Evolutionary conservation across 2,888 invertebrate genomes (phyloP).

Genomic region (Netelia melanura): DNA sequence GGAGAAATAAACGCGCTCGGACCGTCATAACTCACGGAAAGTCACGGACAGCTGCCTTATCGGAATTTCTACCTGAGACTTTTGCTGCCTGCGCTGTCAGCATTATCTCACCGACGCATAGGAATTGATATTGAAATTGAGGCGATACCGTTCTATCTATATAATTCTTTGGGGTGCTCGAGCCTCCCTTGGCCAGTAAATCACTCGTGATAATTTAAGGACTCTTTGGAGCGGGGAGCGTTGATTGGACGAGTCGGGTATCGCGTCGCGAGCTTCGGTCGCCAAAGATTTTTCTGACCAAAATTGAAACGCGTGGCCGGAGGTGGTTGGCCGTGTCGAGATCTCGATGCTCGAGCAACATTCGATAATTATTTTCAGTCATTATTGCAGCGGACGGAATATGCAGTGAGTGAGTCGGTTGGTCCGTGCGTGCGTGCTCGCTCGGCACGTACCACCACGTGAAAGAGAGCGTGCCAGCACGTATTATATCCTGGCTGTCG

Average conservation of each 20-base stretch:
- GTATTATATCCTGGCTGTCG: constrained; percentile 51
- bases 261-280: not conserved
- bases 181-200: not conserved
- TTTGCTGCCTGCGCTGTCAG: not conserved
- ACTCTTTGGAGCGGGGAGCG: not conserved
- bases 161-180: not conserved
- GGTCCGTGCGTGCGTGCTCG: constrained; percentile 19
- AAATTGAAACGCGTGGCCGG: constrained; percentile 1
- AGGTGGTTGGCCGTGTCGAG: not conserved
- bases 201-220: constrained; percentile 3
- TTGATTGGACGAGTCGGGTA: constrained; percentile 15
- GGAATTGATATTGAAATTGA: not conserved
- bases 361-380: constrained; percentile 42
- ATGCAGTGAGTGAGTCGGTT: constrained; percentile 42
- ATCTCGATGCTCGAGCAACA: not conserved
- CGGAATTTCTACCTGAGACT: not conserved
- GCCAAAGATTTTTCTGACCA: not conserved
- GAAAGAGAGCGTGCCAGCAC: constrained; percentile 62
- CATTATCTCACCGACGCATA: not conserved
- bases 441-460: constrained; percentile 23
- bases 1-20: not conserved
- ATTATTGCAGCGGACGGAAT: constrained; percentile 55
- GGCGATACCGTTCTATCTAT: not conserved
- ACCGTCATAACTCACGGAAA: not conserved
- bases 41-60: not conserved